phyloP scores from a whole-genome alignment of 2,888 invertebrate species.

The Leistus spinibarbis region DNA sequence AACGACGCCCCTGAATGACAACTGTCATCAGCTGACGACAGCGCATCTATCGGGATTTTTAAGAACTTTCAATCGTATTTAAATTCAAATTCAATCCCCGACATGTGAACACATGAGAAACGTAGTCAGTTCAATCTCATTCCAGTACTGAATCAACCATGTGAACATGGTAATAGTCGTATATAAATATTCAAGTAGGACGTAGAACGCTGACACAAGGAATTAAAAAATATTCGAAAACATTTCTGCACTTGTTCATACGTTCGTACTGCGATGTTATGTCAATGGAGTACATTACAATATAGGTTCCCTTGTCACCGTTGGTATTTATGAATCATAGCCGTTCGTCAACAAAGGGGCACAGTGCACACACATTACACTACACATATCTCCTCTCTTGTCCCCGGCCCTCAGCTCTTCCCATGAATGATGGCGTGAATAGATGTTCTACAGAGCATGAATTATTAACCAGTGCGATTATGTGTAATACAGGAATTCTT shows the following conservation, averaged over 20 bases:
- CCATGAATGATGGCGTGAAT: not conserved
- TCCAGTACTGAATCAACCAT: not conserved
- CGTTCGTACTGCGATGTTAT: not conserved
- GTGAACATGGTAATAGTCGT: not conserved
- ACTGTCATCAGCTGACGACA: no score
- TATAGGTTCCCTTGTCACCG: not conserved
- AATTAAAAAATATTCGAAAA: not conserved
- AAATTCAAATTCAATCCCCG: no score
- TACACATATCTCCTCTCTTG: no score
- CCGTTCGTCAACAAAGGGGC: not conserved
- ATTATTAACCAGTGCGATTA: constrained; percentile 33
- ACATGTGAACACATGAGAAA: not conserved
- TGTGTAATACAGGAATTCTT: constrained; percentile 83
- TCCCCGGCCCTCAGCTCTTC: not conserved
- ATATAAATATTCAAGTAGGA: not conserved
- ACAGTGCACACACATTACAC: not conserved
- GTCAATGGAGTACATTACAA: not conserved
- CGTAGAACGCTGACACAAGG: not conserved
- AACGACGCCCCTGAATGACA: no score
- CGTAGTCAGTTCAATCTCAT: not conserved
- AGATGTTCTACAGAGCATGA: not conserved
- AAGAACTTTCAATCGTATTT: no score
- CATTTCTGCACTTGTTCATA: not conserved
- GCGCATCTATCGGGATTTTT: no score
- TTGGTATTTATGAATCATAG: not conserved